Evolutionary conservation across 2,797 vertebrate genomes (phyloP).

Genomic region (Chiroxiphia lanceolata): DNA sequence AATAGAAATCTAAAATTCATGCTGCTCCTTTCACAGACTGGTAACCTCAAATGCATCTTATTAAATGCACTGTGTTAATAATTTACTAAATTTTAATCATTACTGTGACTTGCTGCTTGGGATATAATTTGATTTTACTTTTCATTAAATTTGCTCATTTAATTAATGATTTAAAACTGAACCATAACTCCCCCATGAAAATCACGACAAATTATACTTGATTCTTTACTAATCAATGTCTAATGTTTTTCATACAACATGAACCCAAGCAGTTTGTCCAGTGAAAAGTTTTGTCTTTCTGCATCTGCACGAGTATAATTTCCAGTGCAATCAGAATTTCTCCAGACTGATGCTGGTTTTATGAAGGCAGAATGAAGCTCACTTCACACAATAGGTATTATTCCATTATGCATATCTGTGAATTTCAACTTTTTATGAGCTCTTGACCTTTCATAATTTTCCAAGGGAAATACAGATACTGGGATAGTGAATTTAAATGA

Average conservation of each 20-base stretch:
- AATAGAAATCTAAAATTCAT: not conserved
- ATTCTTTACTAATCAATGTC: not conserved
- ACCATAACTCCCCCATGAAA: not conserved
- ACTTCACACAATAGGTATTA: not conserved
- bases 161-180: not conserved
- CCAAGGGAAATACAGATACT: not conserved
- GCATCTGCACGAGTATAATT: not conserved
- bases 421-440: not conserved
- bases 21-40: not conserved
- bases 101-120: not conserved
- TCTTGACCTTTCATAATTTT: not conserved
- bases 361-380: not conserved
- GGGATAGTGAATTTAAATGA: not conserved
- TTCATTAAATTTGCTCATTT: not conserved
- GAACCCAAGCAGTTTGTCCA: slow-evolving; percentile 5
- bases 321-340: not conserved
- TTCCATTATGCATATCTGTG: not conserved
- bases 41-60: not conserved
- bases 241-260: slow-evolving; percentile 15
- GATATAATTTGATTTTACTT: not conserved
- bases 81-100: not conserved
- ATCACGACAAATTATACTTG: not conserved
- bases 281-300: slow-evolving; percentile 16
- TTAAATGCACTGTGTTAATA: not conserved
- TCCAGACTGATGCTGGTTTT: not conserved